Evolutionary conservation across 2,797 vertebrate genomes (phyloP).

Genomic region (Arctocebus calabarensis): DNA sequence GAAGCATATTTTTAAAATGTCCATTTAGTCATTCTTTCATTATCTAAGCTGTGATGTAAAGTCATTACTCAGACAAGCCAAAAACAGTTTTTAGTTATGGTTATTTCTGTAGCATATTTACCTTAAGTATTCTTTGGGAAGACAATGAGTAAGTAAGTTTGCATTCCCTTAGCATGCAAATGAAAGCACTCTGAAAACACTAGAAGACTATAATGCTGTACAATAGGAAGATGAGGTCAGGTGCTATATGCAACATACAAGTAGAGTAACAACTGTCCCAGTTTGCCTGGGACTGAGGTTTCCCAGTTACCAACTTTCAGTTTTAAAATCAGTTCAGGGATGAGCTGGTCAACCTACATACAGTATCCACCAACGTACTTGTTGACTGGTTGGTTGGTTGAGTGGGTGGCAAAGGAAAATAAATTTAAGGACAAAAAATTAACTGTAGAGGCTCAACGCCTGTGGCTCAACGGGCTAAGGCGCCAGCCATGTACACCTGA

Average conservation of each 20-base stretch:
- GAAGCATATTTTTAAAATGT: conserved; percentile 64
- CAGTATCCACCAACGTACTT: conserved; percentile 29
- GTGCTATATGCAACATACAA: conserved; percentile 40
- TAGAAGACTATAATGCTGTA: conserved; percentile 15
- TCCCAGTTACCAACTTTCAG: not conserved
- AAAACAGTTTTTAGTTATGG: conserved; percentile 68
- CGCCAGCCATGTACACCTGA: no score
- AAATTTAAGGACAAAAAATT: conserved; percentile 56
- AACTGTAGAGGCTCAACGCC: no score
- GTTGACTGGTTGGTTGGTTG: conserved; percentile 20
- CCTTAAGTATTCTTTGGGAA: conserved; percentile 66
- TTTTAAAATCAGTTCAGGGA: conserved; percentile 63
- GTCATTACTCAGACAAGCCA: conserved; percentile 52
- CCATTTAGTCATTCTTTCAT: conserved; percentile 52
- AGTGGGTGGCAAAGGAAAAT: conserved; percentile 9
- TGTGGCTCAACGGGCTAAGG: no score
- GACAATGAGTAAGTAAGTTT: conserved; percentile 63
- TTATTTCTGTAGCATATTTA: conserved; percentile 65
- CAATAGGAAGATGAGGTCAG: conserved; percentile 18
- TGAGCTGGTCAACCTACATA: conserved; percentile 11
- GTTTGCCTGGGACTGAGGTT: not conserved
- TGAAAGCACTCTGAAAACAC: conserved; percentile 68
- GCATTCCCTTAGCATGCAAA: conserved; percentile 37
- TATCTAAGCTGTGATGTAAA: conserved; percentile 63
- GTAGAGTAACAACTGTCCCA: not conserved